These are phyloP conservation scores for Masticophis lateralis DNA, from an alignment of 2,797 vertebrate species.

Conservation along the genomic window DNA sequence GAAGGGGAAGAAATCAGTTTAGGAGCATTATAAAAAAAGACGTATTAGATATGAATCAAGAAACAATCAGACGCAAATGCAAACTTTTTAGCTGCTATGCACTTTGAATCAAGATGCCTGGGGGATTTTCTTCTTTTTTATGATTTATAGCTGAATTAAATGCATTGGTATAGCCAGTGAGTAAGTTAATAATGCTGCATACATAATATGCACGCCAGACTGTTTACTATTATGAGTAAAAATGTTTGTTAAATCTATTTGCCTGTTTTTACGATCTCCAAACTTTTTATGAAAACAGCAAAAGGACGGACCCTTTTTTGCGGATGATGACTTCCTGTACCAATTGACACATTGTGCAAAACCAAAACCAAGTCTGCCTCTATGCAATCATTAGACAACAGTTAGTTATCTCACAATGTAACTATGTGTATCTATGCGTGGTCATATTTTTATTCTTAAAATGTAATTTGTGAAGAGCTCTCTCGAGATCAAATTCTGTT, in stretches of 20 bases:
- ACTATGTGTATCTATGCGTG: not conserved
- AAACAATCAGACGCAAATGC: not conserved
- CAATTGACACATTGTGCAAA: not conserved
- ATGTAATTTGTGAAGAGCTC: not conserved
- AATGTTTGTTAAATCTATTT: not conserved
- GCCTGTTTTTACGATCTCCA: not conserved
- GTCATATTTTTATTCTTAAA: not conserved
- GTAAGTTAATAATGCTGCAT: not conserved
- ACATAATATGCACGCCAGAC: not conserved
- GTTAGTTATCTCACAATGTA: not conserved
- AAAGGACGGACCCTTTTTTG: not conserved
- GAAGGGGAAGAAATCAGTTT: not conserved
- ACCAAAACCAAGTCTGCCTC: not conserved
- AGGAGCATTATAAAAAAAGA: not conserved
- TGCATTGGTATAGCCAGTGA: not conserved
- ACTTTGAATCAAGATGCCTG: slow-evolving; percentile 10
- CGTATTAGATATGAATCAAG: not conserved
- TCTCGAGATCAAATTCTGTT: not conserved
- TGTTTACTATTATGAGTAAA: not conserved
- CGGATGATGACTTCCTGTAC: not conserved
- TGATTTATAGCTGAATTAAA: not conserved
- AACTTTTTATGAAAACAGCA: not conserved
- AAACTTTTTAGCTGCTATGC: not conserved
- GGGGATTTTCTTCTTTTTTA: not conserved
- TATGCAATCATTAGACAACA: not conserved